A percentile compares a stretch with the other conserved stretches of the same genome.
Conservation (phyloP, 2,797 vertebrate species). For the Enteromius afrohamiltoni region DNA sequence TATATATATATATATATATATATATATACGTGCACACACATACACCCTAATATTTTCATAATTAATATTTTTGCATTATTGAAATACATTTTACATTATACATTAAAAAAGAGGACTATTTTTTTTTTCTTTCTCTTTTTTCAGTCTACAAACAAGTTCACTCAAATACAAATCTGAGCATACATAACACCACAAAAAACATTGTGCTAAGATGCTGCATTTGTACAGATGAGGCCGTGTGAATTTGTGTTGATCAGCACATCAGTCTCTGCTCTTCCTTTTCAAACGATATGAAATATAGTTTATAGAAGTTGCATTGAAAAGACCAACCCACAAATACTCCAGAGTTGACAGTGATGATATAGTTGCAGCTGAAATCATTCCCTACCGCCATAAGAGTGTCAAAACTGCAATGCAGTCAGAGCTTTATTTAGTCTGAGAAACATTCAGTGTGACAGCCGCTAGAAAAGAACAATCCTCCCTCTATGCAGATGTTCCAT, state of each 20-base stretch:
- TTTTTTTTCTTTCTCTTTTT: background rate
- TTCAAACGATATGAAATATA: background rate
- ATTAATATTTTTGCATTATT: background rate
- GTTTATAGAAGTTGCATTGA: background rate
- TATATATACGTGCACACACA: no score
- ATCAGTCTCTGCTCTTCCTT: background rate
- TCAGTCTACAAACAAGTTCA: background rate
- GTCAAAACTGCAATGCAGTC: conserved; percentile 33
- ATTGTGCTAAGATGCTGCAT: background rate
- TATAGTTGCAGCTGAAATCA: conserved; percentile 19
- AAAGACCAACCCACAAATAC: conserved; percentile 10
- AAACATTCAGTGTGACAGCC: conserved; percentile 12
- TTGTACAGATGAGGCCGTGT: background rate
- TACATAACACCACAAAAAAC: background rate
- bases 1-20: no score
- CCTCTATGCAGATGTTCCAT: conserved; percentile 15
- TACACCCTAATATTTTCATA: background rate
- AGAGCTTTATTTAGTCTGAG: conserved; percentile 35
- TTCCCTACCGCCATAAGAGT: conserved; percentile 1
- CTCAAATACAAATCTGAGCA: background rate
- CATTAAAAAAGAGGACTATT: no score
- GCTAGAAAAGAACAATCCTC: conserved; percentile 5
- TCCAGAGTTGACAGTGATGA: conserved; percentile 17
- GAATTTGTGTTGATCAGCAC: background rate
- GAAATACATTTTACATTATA: background rate